These are phyloP conservation scores for Schizothorax lantsangensis DNA, from an alignment of 2,797 vertebrate species.

Conservation along the genomic window DNA sequence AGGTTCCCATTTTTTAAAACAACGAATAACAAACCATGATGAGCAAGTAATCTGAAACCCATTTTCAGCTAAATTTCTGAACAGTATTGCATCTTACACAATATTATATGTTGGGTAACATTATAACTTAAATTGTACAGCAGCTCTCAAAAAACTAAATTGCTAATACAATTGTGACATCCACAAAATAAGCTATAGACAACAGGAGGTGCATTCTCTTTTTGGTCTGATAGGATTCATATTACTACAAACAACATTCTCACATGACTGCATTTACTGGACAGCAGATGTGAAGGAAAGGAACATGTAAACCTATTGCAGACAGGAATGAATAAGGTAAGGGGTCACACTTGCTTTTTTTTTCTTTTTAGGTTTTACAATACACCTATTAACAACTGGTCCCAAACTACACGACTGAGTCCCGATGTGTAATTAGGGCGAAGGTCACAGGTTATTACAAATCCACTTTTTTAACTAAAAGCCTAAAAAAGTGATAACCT, in stretches of 20 bases:
- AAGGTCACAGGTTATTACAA: conserved; percentile 13
- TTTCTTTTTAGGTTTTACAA: conserved; percentile 38
- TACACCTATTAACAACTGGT: conserved; percentile 64
- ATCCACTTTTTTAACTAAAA: conserved; percentile 3
- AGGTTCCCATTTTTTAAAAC: conserved; percentile 54
- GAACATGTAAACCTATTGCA: conserved; percentile 53
- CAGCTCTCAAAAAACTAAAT: conserved; percentile 48
- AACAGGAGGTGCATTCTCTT: conserved; percentile 22
- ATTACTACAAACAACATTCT: conserved; percentile 44
- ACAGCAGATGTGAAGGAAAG: conserved; percentile 28
- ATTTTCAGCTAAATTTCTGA: conserved; percentile 31
- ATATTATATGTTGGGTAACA: conserved; percentile 53
- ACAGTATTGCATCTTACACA: conserved; percentile 41
- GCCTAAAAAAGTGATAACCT: background rate
- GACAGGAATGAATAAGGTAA: conserved; percentile 38
- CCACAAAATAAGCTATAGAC: conserved; percentile 42
- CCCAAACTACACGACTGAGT: conserved; percentile 56
- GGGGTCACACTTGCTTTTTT: conserved; percentile 8
- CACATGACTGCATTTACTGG: conserved; percentile 25
- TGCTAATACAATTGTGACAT: conserved; percentile 35
- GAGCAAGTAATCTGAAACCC: conserved; percentile 39
- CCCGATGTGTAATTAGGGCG: conserved; percentile 3
- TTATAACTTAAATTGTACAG: conserved; percentile 60
- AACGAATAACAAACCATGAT: conserved; percentile 37
- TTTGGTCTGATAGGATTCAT: conserved; percentile 64